phyloP scores from a whole-genome alignment of 2,797 vertebrate species.

The Hydrocynus forskahlii region DNA sequence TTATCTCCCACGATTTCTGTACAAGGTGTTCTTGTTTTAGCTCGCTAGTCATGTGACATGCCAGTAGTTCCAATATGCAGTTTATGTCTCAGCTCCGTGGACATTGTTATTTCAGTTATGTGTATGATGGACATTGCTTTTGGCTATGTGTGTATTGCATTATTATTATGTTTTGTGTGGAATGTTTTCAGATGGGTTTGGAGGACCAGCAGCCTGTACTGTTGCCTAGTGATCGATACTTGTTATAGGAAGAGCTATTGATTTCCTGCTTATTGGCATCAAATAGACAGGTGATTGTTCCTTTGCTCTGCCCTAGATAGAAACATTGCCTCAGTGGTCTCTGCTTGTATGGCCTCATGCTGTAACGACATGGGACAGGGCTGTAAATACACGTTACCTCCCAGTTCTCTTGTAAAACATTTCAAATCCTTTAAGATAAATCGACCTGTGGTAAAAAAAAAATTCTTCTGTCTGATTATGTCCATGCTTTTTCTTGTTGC shows the following conservation, averaged over 20 bases:
- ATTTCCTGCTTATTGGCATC: constrained; percentile 47
- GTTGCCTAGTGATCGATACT: constrained; percentile 51
- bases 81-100: constrained; percentile 22
- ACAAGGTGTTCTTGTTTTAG: constrained; percentile 21
- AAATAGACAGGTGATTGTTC: constrained; percentile 54
- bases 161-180: constrained; percentile 38
- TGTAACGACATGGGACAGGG: background rate
- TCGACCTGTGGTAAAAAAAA: background rate
- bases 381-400: background rate
- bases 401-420: constrained; percentile 9
- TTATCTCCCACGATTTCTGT: constrained; percentile 22
- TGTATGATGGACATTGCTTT: constrained; percentile 37
- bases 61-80: constrained; percentile 41
- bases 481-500: background rate
- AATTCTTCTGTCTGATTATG: background rate
- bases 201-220: constrained; percentile 18
- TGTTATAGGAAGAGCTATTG: constrained; percentile 59
- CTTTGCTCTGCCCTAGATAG: constrained; percentile 6
- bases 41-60: constrained; percentile 37
- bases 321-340: constrained; percentile 7
- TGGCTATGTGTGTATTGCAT: constrained; percentile 46
- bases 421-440: constrained; percentile 2
- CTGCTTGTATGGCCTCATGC: background rate
- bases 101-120: constrained; percentile 50
- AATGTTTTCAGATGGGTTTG: constrained; percentile 16